Base-by-base conservation (phyloP, 2,888 invertebrate genomes). In the Drosophila meridiana region DNA sequence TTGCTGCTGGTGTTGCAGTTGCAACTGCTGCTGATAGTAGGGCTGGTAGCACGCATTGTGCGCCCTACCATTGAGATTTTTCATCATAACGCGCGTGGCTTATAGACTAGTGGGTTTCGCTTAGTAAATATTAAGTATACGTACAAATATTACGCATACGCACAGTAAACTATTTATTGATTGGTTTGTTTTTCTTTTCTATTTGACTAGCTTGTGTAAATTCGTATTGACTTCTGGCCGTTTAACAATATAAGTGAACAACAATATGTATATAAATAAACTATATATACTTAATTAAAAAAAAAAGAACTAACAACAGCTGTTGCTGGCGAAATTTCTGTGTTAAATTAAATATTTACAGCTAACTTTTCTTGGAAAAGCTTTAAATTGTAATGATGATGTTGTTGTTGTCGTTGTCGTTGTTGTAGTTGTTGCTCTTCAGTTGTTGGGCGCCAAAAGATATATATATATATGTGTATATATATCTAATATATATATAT, bases 11-110 rank as follows among this genome's bases (percentile, higher is more conserved):
- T 76, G 81, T n/a, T 76, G 78, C 7, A 70, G 82, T 48, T 89
- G 87, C 68, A 76, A 60, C 56, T 77, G 82, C 45, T 80, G 82
- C 60, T 80, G 89, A 62, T 85, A 82, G 55, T 90, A 86, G 45
- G 90, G 86, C 69, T 88, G 90, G 75, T 90, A 90, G 88, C 82
- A 89, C 90, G 87, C 89, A 74, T 79, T 80, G 80, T 90, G 91
- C 89, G 90, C 47, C 68, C 91, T 90, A 86, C 82, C 87, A 72
- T 89, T 88, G 26, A 85, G 66, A 85, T 87, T 89, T 87, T 89
- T 89, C 87, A 90, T 90, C 90, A 87, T 88, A 82, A 62, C 78
- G 47, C 80, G 74, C 62, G 68, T 53, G 69, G 57, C 68, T 73
- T 66, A 59, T 36, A 14, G 38, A 55, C 73, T 77, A 62, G 13